Conservation (phyloP, 1,140 invertebrate genomes). For the Zaprionus taronus region DNA sequence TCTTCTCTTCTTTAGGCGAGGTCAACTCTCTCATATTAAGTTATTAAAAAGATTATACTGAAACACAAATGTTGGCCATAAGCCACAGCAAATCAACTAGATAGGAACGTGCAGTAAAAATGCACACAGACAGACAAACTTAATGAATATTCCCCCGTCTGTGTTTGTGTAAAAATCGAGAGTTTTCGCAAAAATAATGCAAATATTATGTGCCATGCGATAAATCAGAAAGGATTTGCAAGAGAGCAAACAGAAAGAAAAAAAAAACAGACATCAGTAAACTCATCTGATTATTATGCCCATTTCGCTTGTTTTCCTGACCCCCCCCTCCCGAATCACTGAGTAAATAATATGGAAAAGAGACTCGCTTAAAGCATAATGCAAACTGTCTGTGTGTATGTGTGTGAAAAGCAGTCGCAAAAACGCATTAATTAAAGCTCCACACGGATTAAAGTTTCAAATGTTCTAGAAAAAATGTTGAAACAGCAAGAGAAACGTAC, state of each 20-base stretch:
- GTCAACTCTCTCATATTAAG: too few species aligned
- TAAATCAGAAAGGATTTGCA: slow-evolving; percentile 33
- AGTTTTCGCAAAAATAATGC: slow-evolving; percentile 1
- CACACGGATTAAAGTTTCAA: slow-evolving; percentile 38
- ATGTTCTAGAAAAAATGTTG: slow-evolving; percentile 8
- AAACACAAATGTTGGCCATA: neutral
- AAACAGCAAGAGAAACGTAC: slow-evolving; percentile 5
- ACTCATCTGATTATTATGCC: slow-evolving; percentile 10
- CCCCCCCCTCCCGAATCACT: neutral
- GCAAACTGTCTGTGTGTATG: neutral
- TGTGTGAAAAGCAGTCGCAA: slow-evolving; percentile 13
- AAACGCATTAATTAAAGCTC: slow-evolving; percentile 39
- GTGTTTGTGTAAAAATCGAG: neutral
- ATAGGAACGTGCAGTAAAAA: neutral
- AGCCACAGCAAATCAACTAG: neutral
- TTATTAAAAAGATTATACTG: neutral
- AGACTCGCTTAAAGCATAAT: slow-evolving; percentile 23
- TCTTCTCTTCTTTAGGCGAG: too few species aligned
- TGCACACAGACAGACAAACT: neutral
- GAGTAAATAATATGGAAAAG: slow-evolving; percentile 20
- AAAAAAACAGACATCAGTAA: neutral
- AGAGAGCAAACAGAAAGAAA: slow-evolving; percentile 14
- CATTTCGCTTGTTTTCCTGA: neutral
- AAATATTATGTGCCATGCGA: slow-evolving; percentile 4
- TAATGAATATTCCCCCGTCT: neutral